Evolutionary conservation across 2,888 invertebrate genomes (phyloP), one percentile per base, ranked within the genome.

Genomic region (Alcis repandata): DNA sequence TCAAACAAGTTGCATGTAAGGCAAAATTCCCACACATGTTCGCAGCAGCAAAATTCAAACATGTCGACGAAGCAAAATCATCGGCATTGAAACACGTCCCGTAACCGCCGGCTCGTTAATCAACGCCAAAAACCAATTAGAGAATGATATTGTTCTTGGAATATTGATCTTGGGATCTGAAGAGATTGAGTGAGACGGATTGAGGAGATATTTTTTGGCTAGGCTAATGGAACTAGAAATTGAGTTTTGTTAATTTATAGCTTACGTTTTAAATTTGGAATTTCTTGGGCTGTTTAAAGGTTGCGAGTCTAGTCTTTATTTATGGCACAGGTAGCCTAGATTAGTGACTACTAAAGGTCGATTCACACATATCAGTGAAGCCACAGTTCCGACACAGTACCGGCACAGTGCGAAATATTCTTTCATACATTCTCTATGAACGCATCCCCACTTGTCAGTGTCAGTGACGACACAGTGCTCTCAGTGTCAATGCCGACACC

Each of bases 71-170:
- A 54, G 36, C 51, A 20, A 52, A 36, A 52, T 15, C 51, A 71
- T 68, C 57, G 68, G 59, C 57, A 53, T 60, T 59, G 51, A 63
- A 70, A 70, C 64, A 63, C 68, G 70, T 68, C 63, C 56, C 56
- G 70, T 71, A 70, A 71, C 63, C 66, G 66, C 56, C 27, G 13
- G 61, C 36, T 70, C 72, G 63, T 74, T 71, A 71, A 72, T 74
- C 74, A 74, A 70, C 65, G 74, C 69, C 74, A 59, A 67, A 74
- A 74, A 74, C 68, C 74, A 74, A 74, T 74, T 74, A 74, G 69
- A 67, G 67, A 70, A 70, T 71, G 71, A 71, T 74, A 72, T 72
- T 74, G 74, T 74, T 72, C 66, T 64, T 56, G 59, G 59, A 63
- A 61, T 68, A 68, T 68, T 48, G 67, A 68, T 60, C 63, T 40